Evolutionary conservation across 2,888 invertebrate species (phyloP), one percentile per base, ranked within the genome.

Genomic region (Matsumyia berberina): DNA sequence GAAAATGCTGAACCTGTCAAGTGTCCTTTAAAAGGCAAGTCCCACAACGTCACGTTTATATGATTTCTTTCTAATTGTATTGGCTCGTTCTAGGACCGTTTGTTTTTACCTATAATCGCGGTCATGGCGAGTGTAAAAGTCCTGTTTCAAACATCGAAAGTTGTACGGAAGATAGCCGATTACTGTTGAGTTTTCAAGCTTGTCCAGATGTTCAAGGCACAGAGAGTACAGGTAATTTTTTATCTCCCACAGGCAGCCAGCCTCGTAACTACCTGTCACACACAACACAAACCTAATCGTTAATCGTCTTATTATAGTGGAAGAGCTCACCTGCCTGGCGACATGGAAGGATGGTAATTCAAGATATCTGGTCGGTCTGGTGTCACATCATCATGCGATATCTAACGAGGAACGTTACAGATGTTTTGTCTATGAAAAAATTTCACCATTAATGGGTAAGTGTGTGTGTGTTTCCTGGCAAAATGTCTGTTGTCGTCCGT

Each of bases 331-430:
- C 89, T 98, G 98, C 90, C 92, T 97, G 88, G 98, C 97, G 4
- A 95, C 96, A 74, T 98, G 98, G 98, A 97, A 97, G 92, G 98
- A 98, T 91, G 97, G 98, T 73, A 97, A 97, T 89, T 95, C 96
- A 66, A 94, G 97, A 76, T 98, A 97, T 93, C 93, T 98, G 87
- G 97, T 98, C 74, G 97, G 97, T 67, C 95, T 97, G 91, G 94
- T 98, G 83, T 96, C 96, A 89, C 97, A 97, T 93, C 95, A 95
- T 91, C 97, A 97, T 92, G 96, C 96, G 80, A 96, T 97, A 88
- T 96, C 96, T 89, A 96, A 97, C 92, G 97, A 98, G 91, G 97
- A 98, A 91, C 94, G 97, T 87, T 98, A 97, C 93, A 94, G 98
- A 87, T 98, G 98, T 93, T 98, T 98, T 93, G 98, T 98, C 82